Evolutionary conservation across 64 coral and sea anemone genomes (phyloP).

Genomic region (Pocillopora damicornis): DNA sequence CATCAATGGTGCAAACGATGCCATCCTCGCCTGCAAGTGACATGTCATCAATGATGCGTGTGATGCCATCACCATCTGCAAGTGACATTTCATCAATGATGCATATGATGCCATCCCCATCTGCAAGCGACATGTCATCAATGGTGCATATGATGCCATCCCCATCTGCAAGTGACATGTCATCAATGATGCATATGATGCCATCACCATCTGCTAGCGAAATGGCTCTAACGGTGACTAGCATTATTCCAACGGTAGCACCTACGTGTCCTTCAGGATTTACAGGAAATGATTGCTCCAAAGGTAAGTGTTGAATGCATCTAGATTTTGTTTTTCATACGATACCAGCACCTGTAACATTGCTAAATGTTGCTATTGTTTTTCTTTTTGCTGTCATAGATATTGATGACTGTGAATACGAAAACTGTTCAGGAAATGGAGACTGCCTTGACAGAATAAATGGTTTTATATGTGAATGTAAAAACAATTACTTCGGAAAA

Average conservation of each 20-base stretch:
- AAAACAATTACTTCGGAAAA: neutral
- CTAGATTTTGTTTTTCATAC: neutral
- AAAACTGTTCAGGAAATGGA: neutral
- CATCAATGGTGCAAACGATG: too few relatives aligned
- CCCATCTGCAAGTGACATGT: too few relatives aligned
- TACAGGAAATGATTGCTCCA: constrained; percentile 2
- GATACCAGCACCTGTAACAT: too few relatives aligned
- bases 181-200: too few relatives aligned
- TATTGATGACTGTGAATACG: neutral
- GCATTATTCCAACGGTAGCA: neutral
- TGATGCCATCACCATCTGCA: too few relatives aligned
- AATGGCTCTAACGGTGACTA: too few relatives aligned
- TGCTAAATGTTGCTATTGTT: neutral
- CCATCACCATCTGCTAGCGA: too few relatives aligned
- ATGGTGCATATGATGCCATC: too few relatives aligned
- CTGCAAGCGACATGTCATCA: too few relatives aligned
- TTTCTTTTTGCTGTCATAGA: neutral
- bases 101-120: too few relatives aligned
- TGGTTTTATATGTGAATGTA: neutral
- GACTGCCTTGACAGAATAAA: neutral
- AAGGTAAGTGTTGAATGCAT: neutral
- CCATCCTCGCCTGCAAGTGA: neutral
- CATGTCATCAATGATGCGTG: neutral
- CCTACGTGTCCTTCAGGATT: neutral
- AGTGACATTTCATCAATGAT: neutral